These are phyloP conservation scores for Torymus aiolomorphi DNA, from an alignment of 2,888 invertebrate species.

Conservation along the genomic window DNA sequence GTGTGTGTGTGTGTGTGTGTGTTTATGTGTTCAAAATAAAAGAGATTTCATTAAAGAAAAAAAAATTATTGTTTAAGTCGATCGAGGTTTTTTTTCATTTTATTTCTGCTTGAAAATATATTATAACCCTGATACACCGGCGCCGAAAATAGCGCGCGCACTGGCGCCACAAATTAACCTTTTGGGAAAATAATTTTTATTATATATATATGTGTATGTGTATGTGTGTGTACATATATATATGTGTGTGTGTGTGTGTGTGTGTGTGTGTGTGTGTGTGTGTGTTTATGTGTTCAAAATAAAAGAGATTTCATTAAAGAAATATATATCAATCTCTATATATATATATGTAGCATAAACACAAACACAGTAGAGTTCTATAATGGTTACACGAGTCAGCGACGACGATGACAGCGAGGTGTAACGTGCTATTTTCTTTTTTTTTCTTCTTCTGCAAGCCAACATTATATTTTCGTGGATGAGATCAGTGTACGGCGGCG, in stretches of 20 bases:
- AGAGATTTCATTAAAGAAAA: constrained; percentile 29
- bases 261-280: too few species aligned
- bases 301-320: constrained; percentile 27
- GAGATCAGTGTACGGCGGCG: constrained; percentile 27
- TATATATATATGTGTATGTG: too few species aligned
- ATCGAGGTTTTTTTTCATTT: neutral
- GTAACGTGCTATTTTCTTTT: constrained; percentile 39
- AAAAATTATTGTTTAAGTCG: neutral
- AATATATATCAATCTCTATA: constrained; percentile 1
- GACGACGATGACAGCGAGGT: constrained; percentile 8
- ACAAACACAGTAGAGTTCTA: constrained; percentile 28
- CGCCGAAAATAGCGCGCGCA: too few species aligned
- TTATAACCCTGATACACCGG: too few species aligned
- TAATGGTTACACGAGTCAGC: constrained; percentile 29
- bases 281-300: constrained; percentile 44
- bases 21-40: constrained; percentile 42
- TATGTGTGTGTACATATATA: too few species aligned
- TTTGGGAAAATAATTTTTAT: too few species aligned
- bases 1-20: too few species aligned
- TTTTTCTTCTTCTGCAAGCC: constrained; percentile 10
- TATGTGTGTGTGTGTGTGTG: too few species aligned
- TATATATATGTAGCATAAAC: constrained; percentile 11
- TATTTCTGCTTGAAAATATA: too few species aligned
- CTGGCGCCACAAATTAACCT: too few species aligned
- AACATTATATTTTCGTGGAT: constrained; percentile 35